These are phyloP conservation scores for Falco concolor DNA, from an alignment of 2,797 vertebrate species.

Conservation along the genomic window DNA sequence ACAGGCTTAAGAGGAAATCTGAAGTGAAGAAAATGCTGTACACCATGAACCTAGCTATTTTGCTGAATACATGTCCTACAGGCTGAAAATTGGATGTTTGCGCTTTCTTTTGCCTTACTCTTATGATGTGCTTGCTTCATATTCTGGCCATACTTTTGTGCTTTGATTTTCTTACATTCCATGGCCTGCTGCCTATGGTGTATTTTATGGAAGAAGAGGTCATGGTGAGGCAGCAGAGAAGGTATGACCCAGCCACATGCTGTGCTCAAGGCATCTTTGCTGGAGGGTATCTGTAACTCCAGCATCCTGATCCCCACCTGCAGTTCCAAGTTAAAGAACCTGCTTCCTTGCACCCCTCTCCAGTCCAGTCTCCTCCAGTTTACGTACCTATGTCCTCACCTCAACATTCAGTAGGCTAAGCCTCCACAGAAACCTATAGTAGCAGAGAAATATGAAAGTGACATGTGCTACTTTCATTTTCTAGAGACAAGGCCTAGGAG, in stretches of 20 bases:
- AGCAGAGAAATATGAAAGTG: neutral
- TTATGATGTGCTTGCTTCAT: neutral
- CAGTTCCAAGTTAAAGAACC: accelerated
- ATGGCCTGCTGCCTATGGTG: neutral
- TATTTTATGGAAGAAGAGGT: accelerated
- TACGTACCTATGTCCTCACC: accelerated
- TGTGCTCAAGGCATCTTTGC: neutral
- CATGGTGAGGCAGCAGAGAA: neutral
- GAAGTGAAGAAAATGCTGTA: neutral
- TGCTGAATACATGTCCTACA: neutral
- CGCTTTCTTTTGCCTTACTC: neutral
- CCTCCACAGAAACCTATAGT: neutral
- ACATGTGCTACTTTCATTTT: accelerated
- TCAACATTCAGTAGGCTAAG: neutral
- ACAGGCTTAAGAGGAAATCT: neutral
- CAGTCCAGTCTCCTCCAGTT: neutral
- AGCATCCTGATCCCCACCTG: accelerated
- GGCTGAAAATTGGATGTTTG: neutral
- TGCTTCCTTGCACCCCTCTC: accelerated
- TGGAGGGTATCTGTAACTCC: accelerated
- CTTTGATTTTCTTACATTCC: neutral
- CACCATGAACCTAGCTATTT: neutral
- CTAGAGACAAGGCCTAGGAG: accelerated
- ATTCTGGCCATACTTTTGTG: accelerated
- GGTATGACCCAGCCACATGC: accelerated